Conservation (phyloP, 1,140 invertebrate species). For the Mactra quadrangularis region DNA sequence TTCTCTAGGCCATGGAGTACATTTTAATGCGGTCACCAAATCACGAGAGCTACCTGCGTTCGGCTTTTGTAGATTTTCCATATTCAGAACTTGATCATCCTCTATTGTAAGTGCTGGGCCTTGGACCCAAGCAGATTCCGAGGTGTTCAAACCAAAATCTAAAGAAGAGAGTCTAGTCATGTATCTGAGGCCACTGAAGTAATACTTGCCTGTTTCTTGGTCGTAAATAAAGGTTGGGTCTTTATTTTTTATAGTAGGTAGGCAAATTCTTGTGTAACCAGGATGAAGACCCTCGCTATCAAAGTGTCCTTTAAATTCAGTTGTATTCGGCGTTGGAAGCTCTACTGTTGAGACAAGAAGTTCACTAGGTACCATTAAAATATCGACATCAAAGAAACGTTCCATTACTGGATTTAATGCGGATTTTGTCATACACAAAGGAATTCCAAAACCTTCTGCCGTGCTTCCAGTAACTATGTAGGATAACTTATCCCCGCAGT, state of each 20-base stretch:
- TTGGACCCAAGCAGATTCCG: conserved; percentile 16
- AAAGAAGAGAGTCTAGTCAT: conserved; percentile 2
- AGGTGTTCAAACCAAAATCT: neutral
- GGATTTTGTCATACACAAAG: conserved; percentile 10
- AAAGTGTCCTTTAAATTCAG: conserved; percentile 30
- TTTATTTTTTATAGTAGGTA: conserved; percentile 9
- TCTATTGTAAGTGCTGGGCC: conserved; percentile 58
- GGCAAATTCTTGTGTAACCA: conserved; percentile 29
- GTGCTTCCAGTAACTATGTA: conserved; percentile 27
- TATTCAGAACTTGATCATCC: conserved; percentile 3
- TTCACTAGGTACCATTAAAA: neutral
- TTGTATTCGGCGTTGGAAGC: neutral
- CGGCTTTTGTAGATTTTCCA: conserved; percentile 15
- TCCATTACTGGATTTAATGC: conserved; percentile 4
- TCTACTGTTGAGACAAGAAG: conserved; percentile 1
- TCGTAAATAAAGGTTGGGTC: conserved; percentile 30
- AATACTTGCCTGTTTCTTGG: conserved; percentile 2
- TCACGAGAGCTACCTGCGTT: conserved; percentile 29
- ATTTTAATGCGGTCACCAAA: conserved; percentile 34
- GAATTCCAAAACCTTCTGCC: conserved; percentile 30
- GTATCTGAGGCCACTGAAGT: conserved; percentile 2
- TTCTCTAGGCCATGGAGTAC: conserved; percentile 48
- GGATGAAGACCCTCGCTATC: conserved; percentile 20
- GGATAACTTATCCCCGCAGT: neutral
- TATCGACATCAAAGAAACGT: conserved; percentile 11